These are phyloP conservation scores for Epizoanthus rinbou DNA, from an alignment of 92 coral and sea anemone genomes.

Conservation along the genomic window DNA sequence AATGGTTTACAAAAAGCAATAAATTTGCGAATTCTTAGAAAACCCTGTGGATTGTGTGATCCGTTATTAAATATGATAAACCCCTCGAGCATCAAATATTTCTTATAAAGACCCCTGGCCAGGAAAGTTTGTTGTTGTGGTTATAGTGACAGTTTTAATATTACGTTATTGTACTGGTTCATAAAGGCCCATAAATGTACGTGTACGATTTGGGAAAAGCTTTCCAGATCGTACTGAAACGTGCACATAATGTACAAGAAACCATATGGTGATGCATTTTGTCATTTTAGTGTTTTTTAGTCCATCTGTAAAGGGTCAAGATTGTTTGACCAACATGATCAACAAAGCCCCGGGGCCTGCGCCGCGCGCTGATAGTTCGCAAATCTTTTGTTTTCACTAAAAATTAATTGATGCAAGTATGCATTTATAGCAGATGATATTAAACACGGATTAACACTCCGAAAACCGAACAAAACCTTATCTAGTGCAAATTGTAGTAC, in stretches of 20 bases:
- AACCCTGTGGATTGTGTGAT: no score
- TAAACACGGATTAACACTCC: not conserved
- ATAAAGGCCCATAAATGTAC: not conserved
- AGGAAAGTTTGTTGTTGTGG: not conserved
- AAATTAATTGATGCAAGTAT: not conserved
- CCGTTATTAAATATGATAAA: no score
- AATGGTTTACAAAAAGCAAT: no score
- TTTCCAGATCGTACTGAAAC: not conserved
- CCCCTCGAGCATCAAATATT: no score
- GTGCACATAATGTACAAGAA: not conserved
- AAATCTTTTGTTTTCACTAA: conserved; percentile 1
- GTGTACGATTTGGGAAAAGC: not conserved
- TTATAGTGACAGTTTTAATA: not conserved
- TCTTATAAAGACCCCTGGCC: no score
- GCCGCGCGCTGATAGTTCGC: not conserved
- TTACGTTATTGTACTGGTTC: not conserved
- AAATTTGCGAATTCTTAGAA: no score
- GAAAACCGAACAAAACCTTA: no score
- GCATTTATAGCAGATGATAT: not conserved
- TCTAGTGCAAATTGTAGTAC: not conserved
- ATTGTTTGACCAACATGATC: not conserved
- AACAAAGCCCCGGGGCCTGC: conserved; percentile 7
- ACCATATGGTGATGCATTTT: not conserved
- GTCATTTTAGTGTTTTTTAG: not conserved
- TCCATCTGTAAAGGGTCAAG: not conserved